Evolutionary conservation across 2,113 vertebrate species (phyloP).

Genomic region (Notothenia rossii): DNA sequence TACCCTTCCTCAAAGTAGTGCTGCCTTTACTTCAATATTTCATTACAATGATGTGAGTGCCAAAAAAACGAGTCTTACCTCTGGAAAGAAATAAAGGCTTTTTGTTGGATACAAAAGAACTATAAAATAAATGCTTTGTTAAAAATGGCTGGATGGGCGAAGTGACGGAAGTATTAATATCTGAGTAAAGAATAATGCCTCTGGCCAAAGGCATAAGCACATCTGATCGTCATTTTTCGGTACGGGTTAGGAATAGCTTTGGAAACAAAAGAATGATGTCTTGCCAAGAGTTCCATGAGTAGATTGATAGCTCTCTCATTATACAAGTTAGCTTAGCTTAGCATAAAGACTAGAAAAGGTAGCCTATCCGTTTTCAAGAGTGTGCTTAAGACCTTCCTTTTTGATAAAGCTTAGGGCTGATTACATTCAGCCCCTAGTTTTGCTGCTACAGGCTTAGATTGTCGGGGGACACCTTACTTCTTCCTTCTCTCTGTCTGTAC

Average conservation of each 20-base stretch:
- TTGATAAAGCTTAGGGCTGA: too few relatives aligned
- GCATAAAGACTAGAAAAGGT: too few relatives aligned
- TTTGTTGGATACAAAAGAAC: background rate
- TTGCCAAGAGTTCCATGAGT: background rate
- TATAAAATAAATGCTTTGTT: background rate
- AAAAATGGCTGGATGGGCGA: background rate
- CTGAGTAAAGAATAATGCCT: background rate
- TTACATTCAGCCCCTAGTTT: too few relatives aligned
- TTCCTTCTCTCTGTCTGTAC: too few relatives aligned
- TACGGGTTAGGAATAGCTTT: too few relatives aligned
- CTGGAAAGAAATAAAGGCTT: background rate
- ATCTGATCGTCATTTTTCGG: background rate
- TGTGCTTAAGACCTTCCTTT: too few relatives aligned
- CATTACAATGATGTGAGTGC: background rate
- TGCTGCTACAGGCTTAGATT: too few relatives aligned
- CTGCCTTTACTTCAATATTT: slow-evolving; percentile 6
- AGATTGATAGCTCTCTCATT: background rate
- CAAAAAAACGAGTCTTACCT: background rate
- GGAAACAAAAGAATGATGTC: too few relatives aligned
- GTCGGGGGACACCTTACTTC: too few relatives aligned
- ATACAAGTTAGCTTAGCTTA: background rate
- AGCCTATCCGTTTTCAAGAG: too few relatives aligned
- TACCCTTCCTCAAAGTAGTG: background rate
- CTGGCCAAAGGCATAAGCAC: background rate
- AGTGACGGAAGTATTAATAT: background rate